These are phyloP conservation scores for Apistogramma diplotaenia DNA, from an alignment of 2,113 vertebrate species.

Conservation along the genomic window DNA sequence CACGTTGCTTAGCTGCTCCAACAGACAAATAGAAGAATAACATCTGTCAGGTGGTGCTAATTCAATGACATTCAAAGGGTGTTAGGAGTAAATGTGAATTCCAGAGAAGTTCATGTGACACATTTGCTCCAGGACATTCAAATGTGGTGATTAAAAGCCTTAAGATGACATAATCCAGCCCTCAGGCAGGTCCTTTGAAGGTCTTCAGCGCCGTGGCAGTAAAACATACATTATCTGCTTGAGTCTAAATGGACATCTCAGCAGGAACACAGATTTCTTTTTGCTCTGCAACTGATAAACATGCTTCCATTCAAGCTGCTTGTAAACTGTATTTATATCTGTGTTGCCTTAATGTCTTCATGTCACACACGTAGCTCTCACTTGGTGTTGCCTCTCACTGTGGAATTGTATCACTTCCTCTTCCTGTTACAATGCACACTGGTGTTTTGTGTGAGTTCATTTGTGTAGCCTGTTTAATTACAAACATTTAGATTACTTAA, in stretches of 20 bases:
- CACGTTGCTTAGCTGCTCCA: slow-evolving; percentile 19
- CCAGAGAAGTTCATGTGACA: background rate
- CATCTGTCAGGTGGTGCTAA: slow-evolving; percentile 15
- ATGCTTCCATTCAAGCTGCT: background rate
- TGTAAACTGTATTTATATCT: background rate
- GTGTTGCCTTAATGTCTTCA: background rate
- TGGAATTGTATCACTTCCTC: too few relatives aligned
- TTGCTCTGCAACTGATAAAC: background rate
- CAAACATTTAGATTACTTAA: too few relatives aligned
- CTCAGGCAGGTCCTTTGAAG: background rate
- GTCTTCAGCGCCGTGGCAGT: background rate
- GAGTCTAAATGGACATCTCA: background rate
- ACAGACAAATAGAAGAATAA: background rate
- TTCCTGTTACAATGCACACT: too few relatives aligned
- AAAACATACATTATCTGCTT: slow-evolving; percentile 27
- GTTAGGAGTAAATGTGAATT: background rate
- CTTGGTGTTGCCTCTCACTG: too few relatives aligned
- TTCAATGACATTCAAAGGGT: background rate
- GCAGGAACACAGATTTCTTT: background rate
- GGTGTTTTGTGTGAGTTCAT: too few relatives aligned
- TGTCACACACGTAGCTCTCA: background rate
- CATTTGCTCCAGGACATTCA: slow-evolving; percentile 1
- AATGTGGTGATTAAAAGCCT: slow-evolving; percentile 4
- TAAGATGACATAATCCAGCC: slow-evolving; percentile 15
- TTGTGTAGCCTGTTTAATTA: too few relatives aligned